These are phyloP conservation scores for Vanacampus margaritifer DNA, from an alignment of 2,113 vertebrate species.

Conservation along the genomic window DNA sequence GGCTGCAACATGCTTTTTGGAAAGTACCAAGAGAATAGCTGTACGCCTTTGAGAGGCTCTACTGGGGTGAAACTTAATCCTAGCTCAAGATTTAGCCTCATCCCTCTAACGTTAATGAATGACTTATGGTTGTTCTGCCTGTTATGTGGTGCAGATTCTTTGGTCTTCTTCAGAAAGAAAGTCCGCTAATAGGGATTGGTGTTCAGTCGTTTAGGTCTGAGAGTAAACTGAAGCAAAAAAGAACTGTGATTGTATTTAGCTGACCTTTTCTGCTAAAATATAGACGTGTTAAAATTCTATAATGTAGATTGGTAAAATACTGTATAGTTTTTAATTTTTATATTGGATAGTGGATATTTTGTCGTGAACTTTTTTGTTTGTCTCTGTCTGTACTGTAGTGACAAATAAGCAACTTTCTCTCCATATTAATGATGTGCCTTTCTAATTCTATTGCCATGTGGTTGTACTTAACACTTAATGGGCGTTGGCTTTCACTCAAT, in stretches of 20 bases:
- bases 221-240: slow-evolving; percentile 28
- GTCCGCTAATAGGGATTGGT: slow-evolving; percentile 58
- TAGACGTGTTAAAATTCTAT: no score
- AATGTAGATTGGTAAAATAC: background rate
- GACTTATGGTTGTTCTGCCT: slow-evolving; percentile 41
- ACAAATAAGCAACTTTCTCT: slow-evolving; percentile 24
- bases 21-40: slow-evolving; percentile 48
- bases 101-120: slow-evolving; percentile 54
- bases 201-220: slow-evolving; percentile 38
- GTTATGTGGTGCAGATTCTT: slow-evolving; percentile 43
- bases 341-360: slow-evolving; percentile 5
- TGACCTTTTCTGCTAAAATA: background rate
- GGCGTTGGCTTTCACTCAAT: slow-evolving; percentile 1
- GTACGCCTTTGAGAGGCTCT: slow-evolving; percentile 59
- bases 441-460: slow-evolving; percentile 24
- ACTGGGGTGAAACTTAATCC: slow-evolving; percentile 62
- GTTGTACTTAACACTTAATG: slow-evolving; percentile 11
- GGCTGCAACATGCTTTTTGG: slow-evolving; percentile 46
- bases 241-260: slow-evolving; percentile 18
- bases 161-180: slow-evolving; percentile 40
- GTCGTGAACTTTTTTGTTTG: slow-evolving; percentile 13
- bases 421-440: slow-evolving; percentile 22
- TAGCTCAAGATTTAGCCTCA: slow-evolving; percentile 44
- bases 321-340: background rate
- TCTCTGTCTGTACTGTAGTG: slow-evolving; percentile 7